A percentile compares a stretch with the other conserved stretches of the same genome.
Evolutionary conservation across 92 coral and sea anemone genomes (phyloP).

Genomic region (Isaurus tuberculatus): DNA sequence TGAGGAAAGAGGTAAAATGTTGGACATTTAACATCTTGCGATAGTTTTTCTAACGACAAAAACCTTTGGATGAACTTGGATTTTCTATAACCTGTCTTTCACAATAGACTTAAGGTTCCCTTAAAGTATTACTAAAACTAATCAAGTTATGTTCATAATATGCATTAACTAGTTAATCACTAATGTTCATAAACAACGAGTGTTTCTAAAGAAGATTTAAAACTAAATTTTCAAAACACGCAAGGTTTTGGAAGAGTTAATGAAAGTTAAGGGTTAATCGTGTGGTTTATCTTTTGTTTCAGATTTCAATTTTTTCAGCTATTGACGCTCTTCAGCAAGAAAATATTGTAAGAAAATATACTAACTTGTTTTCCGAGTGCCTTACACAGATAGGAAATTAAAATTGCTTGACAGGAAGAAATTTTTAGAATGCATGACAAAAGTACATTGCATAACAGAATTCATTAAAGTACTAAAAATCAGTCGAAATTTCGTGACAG

Average conservation of each 20-base stretch:
- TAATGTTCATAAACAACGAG: not conserved
- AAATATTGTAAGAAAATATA: conserved; percentile 65
- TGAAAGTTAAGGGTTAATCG: not conserved
- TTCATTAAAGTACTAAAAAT: no score
- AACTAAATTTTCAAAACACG: not conserved
- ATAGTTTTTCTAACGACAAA: no score
- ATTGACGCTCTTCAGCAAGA: conserved; percentile 70
- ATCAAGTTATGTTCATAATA: no score
- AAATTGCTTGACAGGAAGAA: not conserved
- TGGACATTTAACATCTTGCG: no score
- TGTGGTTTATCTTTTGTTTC: conserved; percentile 49
- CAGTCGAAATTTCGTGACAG: no score
- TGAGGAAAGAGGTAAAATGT: no score
- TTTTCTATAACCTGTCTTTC: not conserved
- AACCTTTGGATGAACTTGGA: not conserved
- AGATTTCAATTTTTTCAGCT: conserved; percentile 79
- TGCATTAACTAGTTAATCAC: no score
- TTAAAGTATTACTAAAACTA: not conserved
- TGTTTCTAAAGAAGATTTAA: not conserved
- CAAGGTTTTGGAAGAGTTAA: not conserved
- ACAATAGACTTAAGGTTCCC: not conserved
- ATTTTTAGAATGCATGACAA: conserved; percentile 21
- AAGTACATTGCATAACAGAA: not conserved
- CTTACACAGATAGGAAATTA: not conserved
- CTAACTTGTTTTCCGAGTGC: not conserved